Base-by-base conservation (phyloP, 1,140 invertebrate genomes). In the Calliopsis andreniformis region DNA sequence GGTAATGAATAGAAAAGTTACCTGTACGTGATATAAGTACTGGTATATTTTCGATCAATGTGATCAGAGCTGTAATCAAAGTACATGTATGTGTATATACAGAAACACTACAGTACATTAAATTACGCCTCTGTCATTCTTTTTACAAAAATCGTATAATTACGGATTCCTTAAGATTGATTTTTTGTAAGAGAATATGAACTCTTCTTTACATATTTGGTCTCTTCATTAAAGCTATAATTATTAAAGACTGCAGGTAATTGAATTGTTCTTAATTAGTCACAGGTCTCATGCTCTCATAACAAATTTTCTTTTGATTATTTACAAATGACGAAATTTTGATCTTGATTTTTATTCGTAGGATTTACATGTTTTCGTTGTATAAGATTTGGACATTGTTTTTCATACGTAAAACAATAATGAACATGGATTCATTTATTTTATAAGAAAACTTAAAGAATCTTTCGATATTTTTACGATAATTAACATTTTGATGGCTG, bases 211-310 rank as follows among this genome's bases (percentile, higher is more conserved):
- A 79, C 51, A 64, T 85, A 76, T 58, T 86, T 85, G 83, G 84
- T 86, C 84, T 86, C 73, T 75, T 80, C 20, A 39, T 77, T 86
- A 86, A 85, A 80, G 83, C 83, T 86, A 85, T 76, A 71, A 78
- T 80, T 82, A 67, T 79, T 63, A 75, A 73, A 42, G 45, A 66
- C 62, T 58, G 49, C 79, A 77, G 72, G 66, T 80, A 80, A 82
- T 82, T 76, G 58, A 80, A 71, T 70, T 23, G 16, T 47, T 25
- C 8, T 71, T 18, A 18, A 30, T 67, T 51, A 8, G 16, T 30
- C 20, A 62, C 49, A 28, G 25, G 61, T 18, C 61, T 42, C 47
- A 49, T 30, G 59, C 30, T 58, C 62, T 16, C 5, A 58, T 25
- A 12, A 66, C 32, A 16, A 30, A n/a, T 32, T n/a, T 0, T 14